Evolutionary conservation across 2,797 vertebrate species (phyloP).

Genomic region (Chloroceryle inda): DNA sequence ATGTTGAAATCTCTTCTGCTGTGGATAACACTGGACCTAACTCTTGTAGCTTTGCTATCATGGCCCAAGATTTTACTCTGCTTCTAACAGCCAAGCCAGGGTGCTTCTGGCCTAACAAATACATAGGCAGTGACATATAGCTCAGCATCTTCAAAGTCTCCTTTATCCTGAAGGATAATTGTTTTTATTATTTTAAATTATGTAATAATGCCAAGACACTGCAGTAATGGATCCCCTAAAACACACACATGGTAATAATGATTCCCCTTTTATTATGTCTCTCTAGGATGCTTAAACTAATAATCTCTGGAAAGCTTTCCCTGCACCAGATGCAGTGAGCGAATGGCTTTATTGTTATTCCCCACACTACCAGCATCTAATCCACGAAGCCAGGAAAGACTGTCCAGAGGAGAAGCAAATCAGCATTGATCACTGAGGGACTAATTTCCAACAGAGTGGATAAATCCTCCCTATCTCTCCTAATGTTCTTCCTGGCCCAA

Average conservation of each 20-base stretch:
- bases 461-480: conserved; percentile 43
- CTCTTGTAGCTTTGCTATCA: background rate
- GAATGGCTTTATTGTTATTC: conserved; percentile 58
- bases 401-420: conserved; percentile 59
- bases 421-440: conserved; percentile 60
- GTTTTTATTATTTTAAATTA: conserved; percentile 58
- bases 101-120: background rate
- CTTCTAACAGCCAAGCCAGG: background rate
- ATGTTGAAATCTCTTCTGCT: background rate
- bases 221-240: conserved; percentile 52
- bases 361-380: conserved; percentile 47
- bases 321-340: conserved; percentile 62
- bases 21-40: background rate
- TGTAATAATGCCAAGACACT: conserved; percentile 35
- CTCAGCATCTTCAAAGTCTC: background rate
- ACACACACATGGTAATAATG: conserved; percentile 16
- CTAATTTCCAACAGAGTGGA: conserved; percentile 58
- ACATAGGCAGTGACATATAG: background rate
- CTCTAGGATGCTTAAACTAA: conserved; percentile 63
- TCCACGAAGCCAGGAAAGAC: conserved; percentile 57
- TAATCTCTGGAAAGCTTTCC: conserved; percentile 64
- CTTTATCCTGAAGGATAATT: conserved; percentile 49
- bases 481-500: conserved; percentile 71
- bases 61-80: background rate
- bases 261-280: conserved; percentile 58